phyloP scores from a whole-genome alignment of 2,888 invertebrate genomes.

The Steinernema hermaphroditum region DNA sequence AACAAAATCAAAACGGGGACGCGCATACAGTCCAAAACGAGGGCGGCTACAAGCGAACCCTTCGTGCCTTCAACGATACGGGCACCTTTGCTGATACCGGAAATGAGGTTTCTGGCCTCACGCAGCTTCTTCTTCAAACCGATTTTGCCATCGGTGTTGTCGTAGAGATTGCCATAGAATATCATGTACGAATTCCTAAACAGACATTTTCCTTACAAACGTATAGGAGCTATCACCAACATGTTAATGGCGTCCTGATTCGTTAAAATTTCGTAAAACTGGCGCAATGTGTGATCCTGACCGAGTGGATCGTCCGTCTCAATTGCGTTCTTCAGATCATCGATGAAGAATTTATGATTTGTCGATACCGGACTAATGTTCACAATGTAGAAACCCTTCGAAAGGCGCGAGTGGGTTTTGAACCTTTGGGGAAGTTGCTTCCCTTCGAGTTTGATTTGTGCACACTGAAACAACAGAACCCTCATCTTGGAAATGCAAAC shows the following conservation, averaged over 20 bases:
- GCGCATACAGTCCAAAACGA: neutral
- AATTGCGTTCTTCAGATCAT: neutral
- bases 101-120: neutral
- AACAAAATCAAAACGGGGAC: too few relatives aligned
- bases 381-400: neutral
- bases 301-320: neutral
- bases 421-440: neutral
- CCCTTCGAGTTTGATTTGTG: neutral
- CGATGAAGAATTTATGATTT: neutral
- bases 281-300: neutral
- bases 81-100: neutral
- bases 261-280: slow-evolving; percentile 3
- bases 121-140: neutral
- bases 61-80: neutral
- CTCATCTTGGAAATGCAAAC: too few relatives aligned
- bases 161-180: slow-evolving; percentile 10
- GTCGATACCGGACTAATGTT: neutral
- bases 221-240: neutral
- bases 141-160: neutral
- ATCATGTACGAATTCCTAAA: slow-evolving; percentile 9
- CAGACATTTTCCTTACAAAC: neutral
- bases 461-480: neutral
- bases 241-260: neutral
- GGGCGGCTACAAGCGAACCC: neutral
- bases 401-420: neutral